Base-by-base conservation (phyloP, 2,113 vertebrate genomes). In the Uropsilus gracilis region DNA sequence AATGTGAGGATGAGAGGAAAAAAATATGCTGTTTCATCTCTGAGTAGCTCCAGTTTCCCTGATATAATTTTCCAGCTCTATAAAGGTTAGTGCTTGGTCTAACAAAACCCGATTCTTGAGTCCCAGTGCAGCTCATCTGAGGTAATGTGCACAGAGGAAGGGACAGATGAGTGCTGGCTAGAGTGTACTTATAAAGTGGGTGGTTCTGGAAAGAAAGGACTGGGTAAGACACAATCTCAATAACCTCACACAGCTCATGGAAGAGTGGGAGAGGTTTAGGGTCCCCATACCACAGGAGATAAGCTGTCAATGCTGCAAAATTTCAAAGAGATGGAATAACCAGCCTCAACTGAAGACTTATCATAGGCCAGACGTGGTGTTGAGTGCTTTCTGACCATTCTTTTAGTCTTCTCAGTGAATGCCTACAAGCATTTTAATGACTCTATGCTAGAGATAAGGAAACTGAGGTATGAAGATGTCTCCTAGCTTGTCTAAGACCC, bases 341-440 rank as follows among this genome's bases (percentile, higher is more conserved):
- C 42, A 22, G 8, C 10, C 55, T 76, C 42, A 86, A 16, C 8
- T 2, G 20, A 18, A 22, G 59, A 11, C 9, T n/a, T 20, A 13
- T 24, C 7, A 59, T 0, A 63, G 30, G 0, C 2, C 28, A 72
- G 8, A 42, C 16, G 39, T 0, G 1, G 26, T 48, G 17, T 16
- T 39, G 39, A 93, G 42, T 20, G 42, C 14, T 87, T 82, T 63
- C 42, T 11, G 69, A n/a, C 78, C 42, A 73, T 55, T 48, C 9
- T 53, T 48, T 69, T 76, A 30, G 28, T 34, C 71, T 77, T 94
- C n/a, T 89, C 39, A 92, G 8, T 48, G 22, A 66, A 72, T 64
- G 59, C n/a, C n/a, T n/a, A n/a, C n/a, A 0, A 1, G 4, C 30
- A 63, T 44, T 50, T 17, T 64, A 72, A 44, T 61, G 69, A 78